Evolutionary conservation across 2,888 invertebrate genomes (phyloP), one percentile per base, ranked within the genome.

Genomic region (Diadegma fenestrale): DNA sequence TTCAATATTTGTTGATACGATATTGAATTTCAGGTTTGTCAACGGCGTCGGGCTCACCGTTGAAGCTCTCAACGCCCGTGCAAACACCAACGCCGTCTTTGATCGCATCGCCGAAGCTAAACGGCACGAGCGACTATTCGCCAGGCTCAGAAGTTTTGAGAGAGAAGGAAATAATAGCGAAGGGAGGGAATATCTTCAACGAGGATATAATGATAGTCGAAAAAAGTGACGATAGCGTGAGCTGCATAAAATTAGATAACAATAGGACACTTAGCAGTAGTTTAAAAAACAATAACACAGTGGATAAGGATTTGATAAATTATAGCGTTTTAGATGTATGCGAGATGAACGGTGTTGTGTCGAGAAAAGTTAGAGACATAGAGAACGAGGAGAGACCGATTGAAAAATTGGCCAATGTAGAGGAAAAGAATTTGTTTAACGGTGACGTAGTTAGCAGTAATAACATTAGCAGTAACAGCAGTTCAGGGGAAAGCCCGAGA

Each of bases 1-100:
- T n/a, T n/a, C n/a, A n/a, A n/a, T 22, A 54, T 54, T 22, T 1
- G 19, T 19, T 17, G 45, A 17, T 30, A 19, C 0, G 22, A 19
- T 7, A 26, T 22, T 7, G 8, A 26, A 22, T 54, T 87, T 12
- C 71, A 94, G 94, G 92, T 8, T 83, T 93, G n/a, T 93, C 93
- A 3, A 80, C 91, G 30, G 91, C 93, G 43, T 93, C 94, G 0
- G 93, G 93, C 75, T 94, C 94, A 3, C 94, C 94, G 0, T 90
- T 90, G 7, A 94, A 93, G 77, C 79, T 90, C 0, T 41, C 89
- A 3, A 91, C 93, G 12, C 92, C 93, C 0, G 88, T 91, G 51
- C 89, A 90, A 83, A 91, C 92, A 7, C 92, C 93, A 58, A 82
- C 90, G 79, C 82, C 90, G 14, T 91, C 91, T 0, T 87, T 89